Conservation (phyloP, 2,888 invertebrate genomes). For the Phorcus lineatus region DNA sequence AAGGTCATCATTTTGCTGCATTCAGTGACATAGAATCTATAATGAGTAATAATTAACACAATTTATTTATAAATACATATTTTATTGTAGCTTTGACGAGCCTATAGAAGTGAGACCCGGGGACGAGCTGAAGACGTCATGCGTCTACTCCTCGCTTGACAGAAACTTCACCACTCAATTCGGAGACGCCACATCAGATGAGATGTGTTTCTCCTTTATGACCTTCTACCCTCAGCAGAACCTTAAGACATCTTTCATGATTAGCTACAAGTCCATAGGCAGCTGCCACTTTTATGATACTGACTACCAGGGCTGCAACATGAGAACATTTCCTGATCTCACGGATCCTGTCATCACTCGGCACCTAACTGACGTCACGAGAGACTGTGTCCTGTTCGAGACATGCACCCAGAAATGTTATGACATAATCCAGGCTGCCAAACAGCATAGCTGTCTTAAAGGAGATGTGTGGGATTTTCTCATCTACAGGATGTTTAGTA, state of each 20-base stretch:
- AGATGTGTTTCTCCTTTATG: slow-evolving; percentile 58
- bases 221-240: slow-evolving; percentile 49
- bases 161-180: slow-evolving; percentile 38
- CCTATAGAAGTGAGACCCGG: slow-evolving; percentile 47
- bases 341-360: background rate
- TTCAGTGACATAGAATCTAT: too few relatives aligned
- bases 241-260: slow-evolving; percentile 38
- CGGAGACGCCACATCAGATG: slow-evolving; percentile 49
- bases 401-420: slow-evolving; percentile 38
- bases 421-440: slow-evolving; percentile 30
- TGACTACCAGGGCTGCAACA: background rate
- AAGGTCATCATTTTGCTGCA: too few relatives aligned
- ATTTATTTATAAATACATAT: too few relatives aligned
- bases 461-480: slow-evolving; percentile 49
- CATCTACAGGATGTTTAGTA: background rate
- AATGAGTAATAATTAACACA: too few relatives aligned
- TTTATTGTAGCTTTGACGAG: slow-evolving; percentile 47
- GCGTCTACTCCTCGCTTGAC: slow-evolving; percentile 41
- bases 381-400: background rate
- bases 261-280: slow-evolving; percentile 47
- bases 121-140: slow-evolving; percentile 47
- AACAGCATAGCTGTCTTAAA: slow-evolving; percentile 44
- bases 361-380: background rate
- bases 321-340: background rate
- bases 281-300: background rate